Percentiles rank a stretch among this genome's conserved stretches.
phyloP scores from a whole-genome alignment of 2,113 vertebrate species.

The Origma solitaria region DNA sequence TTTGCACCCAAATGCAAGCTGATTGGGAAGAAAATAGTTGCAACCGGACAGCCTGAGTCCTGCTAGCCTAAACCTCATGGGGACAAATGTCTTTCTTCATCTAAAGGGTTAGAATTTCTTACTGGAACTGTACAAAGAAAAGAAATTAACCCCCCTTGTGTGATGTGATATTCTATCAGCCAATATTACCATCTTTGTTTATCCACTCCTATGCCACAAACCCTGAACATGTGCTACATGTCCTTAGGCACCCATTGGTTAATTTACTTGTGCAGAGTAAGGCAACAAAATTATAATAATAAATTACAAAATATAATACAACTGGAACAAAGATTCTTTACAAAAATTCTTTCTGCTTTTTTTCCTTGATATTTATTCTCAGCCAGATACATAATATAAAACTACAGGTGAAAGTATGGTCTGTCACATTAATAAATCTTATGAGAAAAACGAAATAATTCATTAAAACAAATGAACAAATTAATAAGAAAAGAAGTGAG shows the following conservation, averaged over 20 bases:
- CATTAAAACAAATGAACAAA: constrained; percentile 54
- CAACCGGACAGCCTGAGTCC: constrained; percentile 16
- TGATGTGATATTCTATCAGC: constrained; percentile 61
- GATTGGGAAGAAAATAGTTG: constrained; percentile 50
- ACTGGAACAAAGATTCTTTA: constrained; percentile 20
- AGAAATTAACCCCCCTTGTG: constrained; percentile 38
- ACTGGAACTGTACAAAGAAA: constrained; percentile 52
- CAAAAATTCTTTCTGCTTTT: neutral
- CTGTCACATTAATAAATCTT: constrained; percentile 50
- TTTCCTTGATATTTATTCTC: neutral
- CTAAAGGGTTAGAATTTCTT: constrained; percentile 50
- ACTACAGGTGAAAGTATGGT: constrained; percentile 10
- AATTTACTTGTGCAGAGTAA: constrained; percentile 73
- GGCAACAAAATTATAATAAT: constrained; percentile 58
- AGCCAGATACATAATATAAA: neutral
- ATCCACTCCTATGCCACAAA: constrained; percentile 66
- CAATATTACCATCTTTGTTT: constrained; percentile 57
- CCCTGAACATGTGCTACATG: constrained; percentile 69
- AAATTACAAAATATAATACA: constrained; percentile 40
- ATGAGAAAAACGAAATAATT: constrained; percentile 51
- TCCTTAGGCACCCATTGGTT: constrained; percentile 74
- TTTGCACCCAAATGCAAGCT: constrained; percentile 30
- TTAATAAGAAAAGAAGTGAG: constrained; percentile 49
- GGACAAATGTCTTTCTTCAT: constrained; percentile 20
- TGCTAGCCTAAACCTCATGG: constrained; percentile 20